phyloP scores from a whole-genome alignment of 2,888 invertebrate genomes.

The Cataglyphis albicans region DNA sequence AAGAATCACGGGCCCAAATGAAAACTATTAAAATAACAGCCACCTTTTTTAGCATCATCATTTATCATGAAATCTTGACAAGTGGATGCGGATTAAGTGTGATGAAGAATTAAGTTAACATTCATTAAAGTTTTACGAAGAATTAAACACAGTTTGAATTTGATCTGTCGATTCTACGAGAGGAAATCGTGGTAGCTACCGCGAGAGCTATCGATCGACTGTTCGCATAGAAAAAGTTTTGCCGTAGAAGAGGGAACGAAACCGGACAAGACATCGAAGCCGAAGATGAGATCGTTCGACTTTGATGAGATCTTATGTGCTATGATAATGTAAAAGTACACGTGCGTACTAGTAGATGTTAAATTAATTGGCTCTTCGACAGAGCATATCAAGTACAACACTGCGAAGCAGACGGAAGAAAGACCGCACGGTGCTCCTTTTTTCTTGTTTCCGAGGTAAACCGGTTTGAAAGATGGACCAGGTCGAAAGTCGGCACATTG shows the following conservation, averaged over 20 bases:
- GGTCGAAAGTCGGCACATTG: conserved; percentile 49
- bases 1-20: conserved; percentile 61
- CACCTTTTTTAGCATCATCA: conserved; percentile 31
- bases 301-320: conserved; percentile 30
- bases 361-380: conserved; percentile 44
- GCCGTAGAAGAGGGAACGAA: conserved; percentile 55
- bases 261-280: conserved; percentile 48
- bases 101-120: conserved; percentile 22
- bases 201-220: conserved; percentile 56
- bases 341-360: conserved; percentile 37
- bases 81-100: background rate
- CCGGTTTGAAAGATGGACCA: conserved; percentile 67
- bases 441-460: conserved; percentile 64
- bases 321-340: conserved; percentile 13
- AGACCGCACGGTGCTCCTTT: conserved; percentile 43
- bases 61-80: conserved; percentile 6
- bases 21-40: conserved; percentile 53
- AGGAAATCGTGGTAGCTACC: conserved; percentile 45
- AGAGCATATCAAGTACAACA: conserved; percentile 10
- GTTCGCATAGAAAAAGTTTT: conserved; percentile 60
- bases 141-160: conserved; percentile 4
- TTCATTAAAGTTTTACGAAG: background rate
- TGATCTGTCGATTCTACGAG: conserved; percentile 2
- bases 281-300: conserved; percentile 54
- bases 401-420: conserved; percentile 44